phyloP scores from a whole-genome alignment of 2,113 vertebrate genomes.

The Etheostoma spectabile region DNA sequence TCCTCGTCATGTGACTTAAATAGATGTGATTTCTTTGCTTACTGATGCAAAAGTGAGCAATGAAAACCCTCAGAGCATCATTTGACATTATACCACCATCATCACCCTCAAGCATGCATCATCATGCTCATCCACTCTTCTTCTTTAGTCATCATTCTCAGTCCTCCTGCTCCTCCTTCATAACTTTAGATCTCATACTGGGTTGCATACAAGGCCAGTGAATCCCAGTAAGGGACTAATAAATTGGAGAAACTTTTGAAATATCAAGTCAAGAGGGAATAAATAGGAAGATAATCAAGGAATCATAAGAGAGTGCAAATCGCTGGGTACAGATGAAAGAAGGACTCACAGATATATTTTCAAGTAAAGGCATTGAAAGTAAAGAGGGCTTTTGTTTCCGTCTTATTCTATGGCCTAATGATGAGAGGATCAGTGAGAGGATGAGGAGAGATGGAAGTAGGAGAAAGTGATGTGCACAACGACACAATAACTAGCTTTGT shows the following conservation, averaged over 20 bases:
- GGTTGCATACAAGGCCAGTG: constrained; percentile 27
- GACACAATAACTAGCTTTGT: constrained; percentile 70
- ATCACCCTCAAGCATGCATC: constrained; percentile 43
- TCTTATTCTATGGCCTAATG: constrained; percentile 27
- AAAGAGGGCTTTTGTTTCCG: constrained; percentile 31
- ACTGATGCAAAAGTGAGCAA: constrained; percentile 55
- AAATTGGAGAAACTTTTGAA: constrained; percentile 45
- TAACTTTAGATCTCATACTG: constrained; percentile 52
- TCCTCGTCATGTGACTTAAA: constrained; percentile 34
- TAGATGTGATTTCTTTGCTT: constrained; percentile 56
- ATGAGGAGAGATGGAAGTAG: constrained; percentile 44
- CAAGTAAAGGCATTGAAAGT: constrained; percentile 31
- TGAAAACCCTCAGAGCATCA: constrained; percentile 53
- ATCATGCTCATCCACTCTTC: constrained; percentile 26
- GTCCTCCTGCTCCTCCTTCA: constrained; percentile 43
- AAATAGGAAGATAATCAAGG: constrained; percentile 59
- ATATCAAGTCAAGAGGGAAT: constrained; percentile 51
- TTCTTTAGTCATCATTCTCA: constrained; percentile 46
- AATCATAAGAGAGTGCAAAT: constrained; percentile 34
- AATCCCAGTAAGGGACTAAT: constrained; percentile 39
- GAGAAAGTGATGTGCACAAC: constrained; percentile 43
- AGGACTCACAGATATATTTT: constrained; percentile 32
- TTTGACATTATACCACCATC: constrained; percentile 66
- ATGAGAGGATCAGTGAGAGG: constrained; percentile 52
- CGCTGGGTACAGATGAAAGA: constrained; percentile 44